phyloP scores from a whole-genome alignment of 1,140 invertebrate species.

The Panagrolaimus sp. region DNA sequence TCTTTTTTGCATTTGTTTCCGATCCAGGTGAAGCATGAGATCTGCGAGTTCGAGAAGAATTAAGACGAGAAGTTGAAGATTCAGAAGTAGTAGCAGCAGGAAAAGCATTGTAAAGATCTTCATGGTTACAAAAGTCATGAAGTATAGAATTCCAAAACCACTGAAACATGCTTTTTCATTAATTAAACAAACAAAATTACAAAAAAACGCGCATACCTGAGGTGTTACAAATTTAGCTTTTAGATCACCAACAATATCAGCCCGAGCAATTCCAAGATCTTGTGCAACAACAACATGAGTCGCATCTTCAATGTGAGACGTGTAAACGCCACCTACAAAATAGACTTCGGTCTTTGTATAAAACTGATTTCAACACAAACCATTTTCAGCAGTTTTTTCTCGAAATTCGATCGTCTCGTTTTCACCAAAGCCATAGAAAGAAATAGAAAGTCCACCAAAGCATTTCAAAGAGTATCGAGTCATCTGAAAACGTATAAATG shows the following conservation, averaged over 20 bases:
- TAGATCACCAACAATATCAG: not conserved
- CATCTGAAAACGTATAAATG: not conserved
- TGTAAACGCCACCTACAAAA: not conserved
- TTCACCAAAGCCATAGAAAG: not conserved
- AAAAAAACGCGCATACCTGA: not conserved
- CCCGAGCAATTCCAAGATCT: not conserved
- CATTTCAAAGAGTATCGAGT: not conserved
- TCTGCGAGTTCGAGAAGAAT: not conserved
- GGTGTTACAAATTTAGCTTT: not conserved
- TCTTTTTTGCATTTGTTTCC: too few species aligned
- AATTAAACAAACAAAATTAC: too few species aligned
- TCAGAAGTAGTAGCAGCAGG: not conserved
- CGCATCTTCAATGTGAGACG: not conserved
- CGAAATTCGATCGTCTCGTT: not conserved
- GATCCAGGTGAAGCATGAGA: not conserved
- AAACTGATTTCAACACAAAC: not conserved
- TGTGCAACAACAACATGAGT: not conserved
- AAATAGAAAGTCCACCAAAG: not conserved
- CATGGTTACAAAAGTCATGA: not conserved
- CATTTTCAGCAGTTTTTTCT: conserved; percentile 8
- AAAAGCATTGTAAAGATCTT: not conserved
- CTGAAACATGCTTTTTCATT: not conserved
- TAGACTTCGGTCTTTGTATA: too few species aligned
- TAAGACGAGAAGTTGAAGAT: too few species aligned
- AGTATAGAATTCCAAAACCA: conserved; percentile 13